Percentiles rank a stretch among this genome's conserved stretches.
phyloP scores from a whole-genome alignment of 2,888 invertebrate genomes.

The Stratiomys singularior region DNA sequence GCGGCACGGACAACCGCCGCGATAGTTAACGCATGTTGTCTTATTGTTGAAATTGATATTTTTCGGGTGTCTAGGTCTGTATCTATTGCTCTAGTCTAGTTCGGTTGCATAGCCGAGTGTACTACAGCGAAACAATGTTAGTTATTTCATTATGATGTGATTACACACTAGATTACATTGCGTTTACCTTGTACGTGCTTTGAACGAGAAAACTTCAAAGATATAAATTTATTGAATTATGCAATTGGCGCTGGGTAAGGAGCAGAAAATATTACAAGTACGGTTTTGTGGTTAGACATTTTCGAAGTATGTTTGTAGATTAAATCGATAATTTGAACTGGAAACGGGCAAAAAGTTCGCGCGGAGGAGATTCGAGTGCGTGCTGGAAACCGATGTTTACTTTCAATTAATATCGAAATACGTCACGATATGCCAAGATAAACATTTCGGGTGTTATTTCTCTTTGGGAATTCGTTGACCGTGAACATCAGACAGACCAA shows the following conservation, averaged over 20 bases:
- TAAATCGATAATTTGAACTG: too few relatives aligned
- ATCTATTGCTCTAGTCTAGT: slow-evolving; percentile 14
- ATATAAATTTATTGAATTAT: slow-evolving; percentile 40
- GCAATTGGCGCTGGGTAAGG: slow-evolving; percentile 10
- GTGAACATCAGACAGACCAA: too few relatives aligned
- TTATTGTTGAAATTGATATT: slow-evolving; percentile 14
- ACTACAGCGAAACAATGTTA: slow-evolving; percentile 21
- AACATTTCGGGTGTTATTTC: too few relatives aligned
- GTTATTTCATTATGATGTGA: slow-evolving; percentile 35
- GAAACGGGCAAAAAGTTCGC: too few relatives aligned
- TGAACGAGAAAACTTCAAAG: slow-evolving; percentile 33
- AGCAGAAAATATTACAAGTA: neutral
- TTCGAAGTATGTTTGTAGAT: neutral
- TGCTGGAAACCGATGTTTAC: too few relatives aligned
- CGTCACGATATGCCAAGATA: too few relatives aligned
- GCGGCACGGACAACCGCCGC: neutral
- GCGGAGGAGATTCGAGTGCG: too few relatives aligned
- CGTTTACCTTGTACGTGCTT: slow-evolving; percentile 36
- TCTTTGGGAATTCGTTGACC: too few relatives aligned
- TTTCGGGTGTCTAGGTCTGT: slow-evolving; percentile 18
- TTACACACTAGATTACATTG: slow-evolving; percentile 40
- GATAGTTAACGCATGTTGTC: neutral
- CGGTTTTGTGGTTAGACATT: neutral
- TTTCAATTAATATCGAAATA: too few relatives aligned
- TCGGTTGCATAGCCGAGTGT: neutral